These are phyloP conservation scores for Corythornis vintsioides DNA, from an alignment of 2,113 vertebrate species.

Conservation along the genomic window DNA sequence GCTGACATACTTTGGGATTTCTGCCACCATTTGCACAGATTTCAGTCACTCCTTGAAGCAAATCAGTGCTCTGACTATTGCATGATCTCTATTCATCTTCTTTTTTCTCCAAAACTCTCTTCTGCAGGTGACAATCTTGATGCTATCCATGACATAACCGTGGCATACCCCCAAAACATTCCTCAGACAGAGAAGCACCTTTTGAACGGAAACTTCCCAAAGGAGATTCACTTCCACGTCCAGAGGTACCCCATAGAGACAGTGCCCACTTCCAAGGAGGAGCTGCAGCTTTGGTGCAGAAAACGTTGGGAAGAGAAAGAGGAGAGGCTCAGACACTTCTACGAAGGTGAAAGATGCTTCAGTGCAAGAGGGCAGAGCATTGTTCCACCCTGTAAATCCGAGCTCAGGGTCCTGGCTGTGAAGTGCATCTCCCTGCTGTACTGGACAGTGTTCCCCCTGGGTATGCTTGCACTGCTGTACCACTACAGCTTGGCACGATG, in stretches of 20 bases:
- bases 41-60: not conserved
- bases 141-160: slow-evolving; percentile 94
- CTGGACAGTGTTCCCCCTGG: slow-evolving; percentile 85
- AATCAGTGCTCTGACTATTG: not conserved
- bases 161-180: slow-evolving; percentile 94
- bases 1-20: not conserved
- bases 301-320: slow-evolving; percentile 95
- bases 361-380: slow-evolving; percentile 64
- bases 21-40: not conserved
- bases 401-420: slow-evolving; percentile 85
- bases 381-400: slow-evolving; percentile 91
- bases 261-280: slow-evolving; percentile 80
- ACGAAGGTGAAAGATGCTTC: slow-evolving; percentile 80
- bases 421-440: slow-evolving; percentile 88
- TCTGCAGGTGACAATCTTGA: slow-evolving; percentile 89
- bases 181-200: slow-evolving; percentile 96
- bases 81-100: not conserved
- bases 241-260: slow-evolving; percentile 80
- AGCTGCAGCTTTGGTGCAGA: slow-evolving; percentile 90
- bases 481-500: slow-evolving; percentile 79
- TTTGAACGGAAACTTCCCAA: slow-evolving; percentile 87
- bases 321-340: slow-evolving; percentile 85
- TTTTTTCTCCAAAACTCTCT: not conserved
- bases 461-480: slow-evolving; percentile 80
- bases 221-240: slow-evolving; percentile 95